Percentiles rank a stretch among this genome's conserved stretches.
Evolutionary conservation across 2,888 invertebrate genomes (phyloP).

Genomic region (Cryptophagus acutangulus): DNA sequence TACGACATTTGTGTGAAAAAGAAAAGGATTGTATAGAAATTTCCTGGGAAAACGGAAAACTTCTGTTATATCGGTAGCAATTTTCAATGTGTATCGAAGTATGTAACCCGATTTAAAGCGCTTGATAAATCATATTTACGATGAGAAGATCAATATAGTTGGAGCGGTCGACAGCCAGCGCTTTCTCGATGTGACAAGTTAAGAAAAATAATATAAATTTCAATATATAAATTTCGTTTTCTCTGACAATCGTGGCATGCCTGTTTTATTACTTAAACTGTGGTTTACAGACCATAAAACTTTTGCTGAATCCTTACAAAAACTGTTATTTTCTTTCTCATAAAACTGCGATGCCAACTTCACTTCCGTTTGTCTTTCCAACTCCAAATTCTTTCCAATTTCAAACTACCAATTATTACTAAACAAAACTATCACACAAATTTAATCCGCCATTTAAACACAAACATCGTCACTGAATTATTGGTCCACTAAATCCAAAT

Average conservation of each 20-base stretch:
- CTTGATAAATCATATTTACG: constrained; percentile 40
- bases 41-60: constrained; percentile 16
- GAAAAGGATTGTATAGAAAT: constrained; percentile 9
- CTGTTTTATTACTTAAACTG: constrained; percentile 29
- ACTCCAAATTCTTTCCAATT: too few species aligned
- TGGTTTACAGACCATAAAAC: constrained; percentile 32
- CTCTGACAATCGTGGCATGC: constrained; percentile 18
- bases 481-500: too few species aligned
- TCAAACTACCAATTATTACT: constrained; percentile 10
- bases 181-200: constrained; percentile 18
- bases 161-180: constrained; percentile 21
- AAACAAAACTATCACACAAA: not conserved
- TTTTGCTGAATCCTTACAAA: constrained; percentile 17
- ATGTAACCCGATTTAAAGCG: constrained; percentile 39
- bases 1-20: constrained; percentile 7
- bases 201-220: constrained; percentile 25
- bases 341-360: constrained; percentile 22
- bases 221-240: constrained; percentile 23
- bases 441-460: too few species aligned
- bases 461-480: too few species aligned
- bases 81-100: constrained; percentile 36
- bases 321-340: constrained; percentile 26
- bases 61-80: constrained; percentile 28
- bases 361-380: constrained; percentile 4
- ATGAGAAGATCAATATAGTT: constrained; percentile 28